Base-by-base conservation (phyloP, 1,140 invertebrate species). In the Drosophila trapezifrons region DNA sequence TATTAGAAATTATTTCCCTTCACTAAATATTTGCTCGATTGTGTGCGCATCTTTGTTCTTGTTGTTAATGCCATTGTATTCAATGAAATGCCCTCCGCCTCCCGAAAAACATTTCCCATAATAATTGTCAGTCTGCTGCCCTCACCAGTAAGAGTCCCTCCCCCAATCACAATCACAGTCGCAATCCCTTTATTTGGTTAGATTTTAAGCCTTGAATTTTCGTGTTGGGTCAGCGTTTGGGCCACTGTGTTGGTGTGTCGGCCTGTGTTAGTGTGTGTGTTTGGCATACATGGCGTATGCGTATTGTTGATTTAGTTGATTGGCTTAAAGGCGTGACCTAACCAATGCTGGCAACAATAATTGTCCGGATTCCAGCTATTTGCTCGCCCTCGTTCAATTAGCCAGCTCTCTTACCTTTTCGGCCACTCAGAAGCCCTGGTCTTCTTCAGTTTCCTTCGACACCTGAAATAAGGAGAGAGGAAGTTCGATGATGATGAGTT, bases 1-100 rank as follows among this genome's bases (percentile, higher is more conserved):
- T 87, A 86, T 86, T 86, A 86, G 83, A 86, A 86, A 86, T 86
- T 86, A 87, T 82, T 87, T 87, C 63, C 56, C 59, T 79, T 82
- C 57, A 69, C 67, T 76, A 87, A 87, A 83, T 86, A 83, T 83
- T 87, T 80, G 76, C 49, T 82, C 60, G 56, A 62, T 70, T 80
- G 58, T 63, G 58, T 80, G 56, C 55, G 56, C 46, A 51, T 66
- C 67, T 73, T 66, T 69, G 62, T 64, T 57, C 40, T 80, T 80
- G 63, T 63, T 74, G 54, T 47, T 83, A 64, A 62, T 78, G 47
- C 51, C 58, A 60, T 85, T 85, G 64, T 70, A 59, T 85, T 74
- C 47, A 78, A 70, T 75, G 67, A 67, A 78, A 69, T 40, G 42
- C 35, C 45, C 35, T 13, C 13, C 15, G 20, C 22, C 18, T 22